Percentiles rank a stretch among this genome's conserved stretches.
These are phyloP conservation scores for Jaculus jaculus DNA, from an alignment of 2,113 vertebrate genomes.

Conservation along the genomic window DNA sequence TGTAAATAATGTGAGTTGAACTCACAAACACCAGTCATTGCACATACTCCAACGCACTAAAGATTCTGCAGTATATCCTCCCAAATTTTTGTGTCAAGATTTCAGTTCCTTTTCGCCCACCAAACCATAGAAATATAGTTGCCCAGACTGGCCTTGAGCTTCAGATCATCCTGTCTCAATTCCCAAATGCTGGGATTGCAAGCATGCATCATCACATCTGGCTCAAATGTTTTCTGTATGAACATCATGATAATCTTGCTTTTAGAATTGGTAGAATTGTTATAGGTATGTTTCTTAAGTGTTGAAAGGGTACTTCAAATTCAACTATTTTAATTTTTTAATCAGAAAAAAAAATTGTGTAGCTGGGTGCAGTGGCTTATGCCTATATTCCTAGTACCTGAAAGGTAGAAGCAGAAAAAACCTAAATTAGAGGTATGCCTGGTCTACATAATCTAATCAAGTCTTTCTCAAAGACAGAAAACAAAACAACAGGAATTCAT, in stretches of 20 bases:
- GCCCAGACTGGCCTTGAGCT: no score
- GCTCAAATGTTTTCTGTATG: conserved; percentile 43
- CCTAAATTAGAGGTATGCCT: no score
- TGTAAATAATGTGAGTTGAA: neutral
- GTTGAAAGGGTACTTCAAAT: neutral
- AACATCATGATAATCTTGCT: neutral
- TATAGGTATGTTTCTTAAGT: neutral
- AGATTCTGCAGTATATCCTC: neutral
- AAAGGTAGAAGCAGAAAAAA: no score
- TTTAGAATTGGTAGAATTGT: neutral
- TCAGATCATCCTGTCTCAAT: no score
- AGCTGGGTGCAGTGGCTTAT: neutral
- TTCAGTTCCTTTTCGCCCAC: neutral
- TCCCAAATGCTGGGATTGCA: no score
- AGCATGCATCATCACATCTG: neutral
- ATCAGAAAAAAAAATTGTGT: conserved; percentile 25
- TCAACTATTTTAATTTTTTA: conserved; percentile 14
- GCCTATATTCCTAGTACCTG: no score
- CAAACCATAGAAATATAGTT: no score
- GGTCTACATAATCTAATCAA: no score
- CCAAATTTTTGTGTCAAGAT: neutral
- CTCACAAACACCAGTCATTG: no score
- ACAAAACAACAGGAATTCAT: no score
- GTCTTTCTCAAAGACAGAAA: no score
- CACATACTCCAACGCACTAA: neutral